These are phyloP conservation scores for Drosophila trapezifrons DNA, from an alignment of 1,140 invertebrate genomes.

Conservation along the genomic window DNA sequence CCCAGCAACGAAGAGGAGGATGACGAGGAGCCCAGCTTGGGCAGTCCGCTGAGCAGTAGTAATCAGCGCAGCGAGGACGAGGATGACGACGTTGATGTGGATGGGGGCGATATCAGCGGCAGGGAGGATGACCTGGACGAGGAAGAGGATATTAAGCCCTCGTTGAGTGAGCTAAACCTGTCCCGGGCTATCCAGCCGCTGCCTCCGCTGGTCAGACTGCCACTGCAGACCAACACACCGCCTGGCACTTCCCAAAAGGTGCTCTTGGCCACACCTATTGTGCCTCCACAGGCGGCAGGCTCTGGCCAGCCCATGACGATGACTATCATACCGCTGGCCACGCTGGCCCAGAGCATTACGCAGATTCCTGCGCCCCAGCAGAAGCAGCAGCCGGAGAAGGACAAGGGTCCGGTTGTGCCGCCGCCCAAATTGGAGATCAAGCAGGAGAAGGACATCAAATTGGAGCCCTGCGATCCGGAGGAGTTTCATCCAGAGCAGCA, in stretches of 20 bases:
- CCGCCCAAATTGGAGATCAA: constrained; percentile 75
- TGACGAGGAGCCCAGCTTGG: constrained; percentile 44
- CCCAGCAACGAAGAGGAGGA: constrained; percentile 29
- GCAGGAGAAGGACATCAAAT: constrained; percentile 66
- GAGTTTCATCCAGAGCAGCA: constrained; percentile 2
- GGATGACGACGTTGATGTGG: constrained; percentile 62
- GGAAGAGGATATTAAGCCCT: constrained; percentile 57
- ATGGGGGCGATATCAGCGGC: constrained; percentile 56
- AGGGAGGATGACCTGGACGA: constrained; percentile 42
- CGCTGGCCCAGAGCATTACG: constrained; percentile 69
- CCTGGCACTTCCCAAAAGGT: constrained; percentile 75
- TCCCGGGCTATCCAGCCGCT: constrained; percentile 39
- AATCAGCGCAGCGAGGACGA: constrained; percentile 49
- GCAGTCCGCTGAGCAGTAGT: constrained; percentile 54
- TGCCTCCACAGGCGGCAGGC: constrained; percentile 43
- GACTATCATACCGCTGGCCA: constrained; percentile 79
- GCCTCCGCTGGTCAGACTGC: constrained; percentile 54
- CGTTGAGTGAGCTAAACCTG: constrained; percentile 51
- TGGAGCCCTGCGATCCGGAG: constrained; percentile 56
- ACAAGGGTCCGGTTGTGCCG: constrained; percentile 51
- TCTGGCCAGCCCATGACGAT: constrained; percentile 69
- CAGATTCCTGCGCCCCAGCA: constrained; percentile 28
- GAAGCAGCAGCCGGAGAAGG: constrained; percentile 5
- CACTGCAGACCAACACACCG: constrained; percentile 49
- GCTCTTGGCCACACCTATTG: constrained; percentile 75